Evolutionary conservation across 2,113 vertebrate species (phyloP), one percentile per base, ranked within the genome.

Genomic region (Poeciliopsis turrubarensis): DNA sequence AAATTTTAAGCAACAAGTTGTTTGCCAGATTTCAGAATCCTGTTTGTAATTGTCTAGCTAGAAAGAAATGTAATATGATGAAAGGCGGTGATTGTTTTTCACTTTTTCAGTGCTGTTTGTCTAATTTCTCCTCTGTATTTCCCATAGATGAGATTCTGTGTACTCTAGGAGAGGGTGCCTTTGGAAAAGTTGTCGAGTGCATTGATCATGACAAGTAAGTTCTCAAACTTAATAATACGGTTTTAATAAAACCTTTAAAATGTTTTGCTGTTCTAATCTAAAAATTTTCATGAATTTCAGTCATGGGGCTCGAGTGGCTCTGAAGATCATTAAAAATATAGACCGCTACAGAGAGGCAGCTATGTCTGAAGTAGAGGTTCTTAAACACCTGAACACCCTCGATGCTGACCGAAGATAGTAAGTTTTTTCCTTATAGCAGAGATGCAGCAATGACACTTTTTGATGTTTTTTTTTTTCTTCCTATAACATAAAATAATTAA

Each of bases 281-380:
- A 12, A 7, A n/a, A 12, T 68, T 61, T 71, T 5, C 15, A 19
- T 93, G 0, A 65, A 0, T 79, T 91, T 83, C 77, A 93, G 92
- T 93, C 92, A 93, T 82, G 93, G 94, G 88, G 92, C 95, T 86
- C 96, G 95, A 71, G 92, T 99, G 68, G 98, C 98, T 86, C 94
- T 99, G 94, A 99, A 99, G 97, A 98, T 99, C 68, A 97, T 99
- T 91, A 99, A 99, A 97, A 99, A 97, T 91, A 95, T 98, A 90
- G 96, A 96, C 89, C 96, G 96, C 89, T 99, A 99, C 91, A 95
- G 96, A 60, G 97, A 99, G 81, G 97, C 97, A 74, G 98, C 98
- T 62, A 93, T 95, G 89, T 98, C 97, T 88, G 98, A 99, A 95
- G 96, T 99, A 87, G 95, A 97, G 87, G 97, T 99, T 67, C 93